Evolutionary conservation across 1,140 invertebrate species (phyloP), one percentile per base, ranked within the genome.

Genomic region (Tribolium madens): DNA sequence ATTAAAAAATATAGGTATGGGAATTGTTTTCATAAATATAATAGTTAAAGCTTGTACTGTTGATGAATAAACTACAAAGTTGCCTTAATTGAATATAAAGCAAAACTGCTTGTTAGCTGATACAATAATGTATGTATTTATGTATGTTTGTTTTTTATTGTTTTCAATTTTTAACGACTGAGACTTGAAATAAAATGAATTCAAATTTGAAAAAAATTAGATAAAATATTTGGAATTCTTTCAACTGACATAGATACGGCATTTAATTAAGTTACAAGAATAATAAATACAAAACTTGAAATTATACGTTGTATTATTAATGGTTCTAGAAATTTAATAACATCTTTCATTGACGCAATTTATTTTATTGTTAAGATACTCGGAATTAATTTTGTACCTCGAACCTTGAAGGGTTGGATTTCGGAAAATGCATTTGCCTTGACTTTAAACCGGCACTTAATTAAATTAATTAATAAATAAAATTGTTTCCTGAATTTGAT

Each of bases 341-440:
- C 36, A 42, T 42, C 36, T 42, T 42, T 42, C 36, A 42, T 42
- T 42, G 36, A 42, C 36, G 36, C 36, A 42, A 42, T 42, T 42
- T 42, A n/a, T 42, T 42, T 10, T 42, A 10, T 42, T 42, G n/a
- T 42, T 36, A 3, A 26, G 36, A 1, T 42, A 42, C 36, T n/a
- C n/a, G 36, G 36, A 42, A 42, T 42, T 42, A 42, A n/a, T 42
- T 2, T n/a, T 57, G 14, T 13, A 57, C 14, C 7, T 57, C 1
- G 18, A 21, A 57, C 17, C 15, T 57, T 21, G 17, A 3, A 18
- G 14, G 52, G 52, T 26, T 57, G 52, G 17, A 57, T 57, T 57
- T 57, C 52, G 17, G 14, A 64, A 33, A 64, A 64, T 42, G 57
- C 26, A 64, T 5, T 60, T 33, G 13, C 57, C 57, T 64, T 64